A percentile compares a stretch with the other conserved stretches of the same genome.
Conservation (phyloP, 2,888 invertebrate species). For the Cynaeus angustus region DNA sequence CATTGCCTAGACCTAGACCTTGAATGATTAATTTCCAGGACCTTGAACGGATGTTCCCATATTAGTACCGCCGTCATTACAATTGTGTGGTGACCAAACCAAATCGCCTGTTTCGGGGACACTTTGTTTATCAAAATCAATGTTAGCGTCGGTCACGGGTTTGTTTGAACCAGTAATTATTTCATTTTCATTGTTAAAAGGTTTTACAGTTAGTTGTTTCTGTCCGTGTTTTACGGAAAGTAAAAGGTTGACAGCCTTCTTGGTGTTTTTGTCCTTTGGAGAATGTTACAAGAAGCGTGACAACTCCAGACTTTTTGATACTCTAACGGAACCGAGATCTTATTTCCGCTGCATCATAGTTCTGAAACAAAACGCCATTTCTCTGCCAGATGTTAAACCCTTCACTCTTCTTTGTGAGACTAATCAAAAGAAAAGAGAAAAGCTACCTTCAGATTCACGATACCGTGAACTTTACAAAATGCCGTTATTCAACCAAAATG, state of each 20-base stretch:
- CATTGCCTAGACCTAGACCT: conserved; percentile 35
- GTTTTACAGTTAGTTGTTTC: no score
- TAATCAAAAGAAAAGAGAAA: no score
- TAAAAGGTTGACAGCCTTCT: conserved; percentile 3
- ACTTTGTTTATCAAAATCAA: no score
- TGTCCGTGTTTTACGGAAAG: not conserved
- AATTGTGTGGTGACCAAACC: conserved; percentile 9
- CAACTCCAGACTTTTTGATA: not conserved
- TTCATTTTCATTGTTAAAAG: no score
- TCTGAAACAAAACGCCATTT: conserved; percentile 2
- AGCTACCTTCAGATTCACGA: no score
- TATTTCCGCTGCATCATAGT: conserved; percentile 1
- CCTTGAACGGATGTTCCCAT: conserved; percentile 44
- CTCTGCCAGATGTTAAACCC: not conserved
- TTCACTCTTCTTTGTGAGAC: not conserved
- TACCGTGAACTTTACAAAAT: no score
- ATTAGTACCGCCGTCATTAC: conserved; percentile 31
- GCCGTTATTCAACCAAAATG: no score
- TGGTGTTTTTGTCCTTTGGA: no score
- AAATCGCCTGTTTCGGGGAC: no score
- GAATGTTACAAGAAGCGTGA: no score
- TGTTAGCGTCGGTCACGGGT: no score
- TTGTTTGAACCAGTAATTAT: no score
- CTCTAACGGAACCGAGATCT: not conserved
- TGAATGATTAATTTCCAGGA: conserved; percentile 37